phyloP scores from a whole-genome alignment of 2,888 invertebrate genomes.

The Idaea dimidiata region DNA sequence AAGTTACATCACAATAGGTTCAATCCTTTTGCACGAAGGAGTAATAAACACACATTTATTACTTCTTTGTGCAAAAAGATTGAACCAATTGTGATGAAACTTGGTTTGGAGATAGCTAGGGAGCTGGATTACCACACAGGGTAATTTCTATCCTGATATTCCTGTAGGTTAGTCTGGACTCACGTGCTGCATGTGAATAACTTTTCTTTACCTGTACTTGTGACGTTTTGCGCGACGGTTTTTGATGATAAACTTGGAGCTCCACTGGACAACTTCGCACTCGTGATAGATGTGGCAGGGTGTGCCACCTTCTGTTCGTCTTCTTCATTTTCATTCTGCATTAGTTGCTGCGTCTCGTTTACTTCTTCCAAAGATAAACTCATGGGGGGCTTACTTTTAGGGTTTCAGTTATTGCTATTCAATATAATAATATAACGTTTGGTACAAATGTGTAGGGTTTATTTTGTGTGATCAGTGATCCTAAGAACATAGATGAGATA shows the following conservation, averaged over 20 bases:
- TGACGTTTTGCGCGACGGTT: slow-evolving; percentile 51
- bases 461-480: too few species aligned
- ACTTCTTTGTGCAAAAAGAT: too few species aligned
- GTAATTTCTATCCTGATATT: too few species aligned
- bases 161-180: too few species aligned
- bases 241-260: slow-evolving; percentile 65
- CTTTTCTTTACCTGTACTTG: slow-evolving; percentile 47
- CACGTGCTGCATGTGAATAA: too few species aligned
- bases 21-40: too few species aligned
- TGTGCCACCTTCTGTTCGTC: slow-evolving; percentile 63
- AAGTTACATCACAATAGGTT: too few species aligned
- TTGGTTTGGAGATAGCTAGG: too few species aligned
- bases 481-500: too few species aligned
- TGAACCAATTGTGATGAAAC: too few species aligned
- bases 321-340: slow-evolving; percentile 75
- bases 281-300: slow-evolving; percentile 66
- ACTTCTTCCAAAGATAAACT: slow-evolving; percentile 72
- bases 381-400: slow-evolving; percentile 38
- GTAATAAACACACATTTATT: too few species aligned
- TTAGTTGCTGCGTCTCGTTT: slow-evolving; percentile 76
- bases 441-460: not conserved
- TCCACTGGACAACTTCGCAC: slow-evolving; percentile 73
- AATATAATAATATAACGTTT: not conserved
- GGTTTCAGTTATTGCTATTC: not conserved
- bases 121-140: too few species aligned